A percentile compares a stretch with the other conserved stretches of the same genome.
phyloP scores from a whole-genome alignment of 2,888 invertebrate species.

The Ormyrus labotus region DNA sequence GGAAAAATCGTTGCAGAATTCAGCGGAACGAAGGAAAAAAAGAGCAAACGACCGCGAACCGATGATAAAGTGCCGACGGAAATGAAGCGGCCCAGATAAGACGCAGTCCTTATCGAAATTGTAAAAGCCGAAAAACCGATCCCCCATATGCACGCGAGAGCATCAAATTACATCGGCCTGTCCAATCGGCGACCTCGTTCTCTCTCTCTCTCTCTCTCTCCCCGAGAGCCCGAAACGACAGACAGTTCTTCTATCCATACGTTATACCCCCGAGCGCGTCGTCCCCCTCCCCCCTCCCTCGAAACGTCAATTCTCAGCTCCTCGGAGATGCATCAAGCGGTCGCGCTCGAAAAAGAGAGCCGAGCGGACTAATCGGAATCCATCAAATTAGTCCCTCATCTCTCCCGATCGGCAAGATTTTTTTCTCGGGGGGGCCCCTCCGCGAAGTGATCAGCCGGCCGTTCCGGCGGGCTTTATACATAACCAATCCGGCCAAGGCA shows the following conservation, averaged over 20 bases:
- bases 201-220: background rate
- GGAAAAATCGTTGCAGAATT: no score
- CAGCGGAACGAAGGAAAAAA: no score
- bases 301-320: constrained; percentile 43
- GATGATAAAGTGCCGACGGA: constrained; percentile 17
- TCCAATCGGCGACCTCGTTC: constrained; percentile 5
- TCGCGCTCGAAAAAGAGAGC: constrained; percentile 28
- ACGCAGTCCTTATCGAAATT: constrained; percentile 5
- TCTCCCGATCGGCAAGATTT: constrained; percentile 28
- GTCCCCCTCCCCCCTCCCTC: background rate
- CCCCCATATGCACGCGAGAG: background rate
- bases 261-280: background rate
- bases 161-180: background rate
- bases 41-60: no score
- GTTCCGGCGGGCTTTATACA: background rate
- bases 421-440: constrained; percentile 23
- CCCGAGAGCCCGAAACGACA: constrained; percentile 5
- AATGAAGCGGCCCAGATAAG: constrained; percentile 10
- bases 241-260: constrained; percentile 12
- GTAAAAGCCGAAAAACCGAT: constrained; percentile 6
- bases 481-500: background rate
- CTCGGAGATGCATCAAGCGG: constrained; percentile 48
- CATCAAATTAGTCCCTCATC: constrained; percentile 57
- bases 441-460: constrained; percentile 20
- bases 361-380: constrained; percentile 53